Conservation (phyloP, 1,140 invertebrate species). For the Venustaconcha ellipsiformis region DNA sequence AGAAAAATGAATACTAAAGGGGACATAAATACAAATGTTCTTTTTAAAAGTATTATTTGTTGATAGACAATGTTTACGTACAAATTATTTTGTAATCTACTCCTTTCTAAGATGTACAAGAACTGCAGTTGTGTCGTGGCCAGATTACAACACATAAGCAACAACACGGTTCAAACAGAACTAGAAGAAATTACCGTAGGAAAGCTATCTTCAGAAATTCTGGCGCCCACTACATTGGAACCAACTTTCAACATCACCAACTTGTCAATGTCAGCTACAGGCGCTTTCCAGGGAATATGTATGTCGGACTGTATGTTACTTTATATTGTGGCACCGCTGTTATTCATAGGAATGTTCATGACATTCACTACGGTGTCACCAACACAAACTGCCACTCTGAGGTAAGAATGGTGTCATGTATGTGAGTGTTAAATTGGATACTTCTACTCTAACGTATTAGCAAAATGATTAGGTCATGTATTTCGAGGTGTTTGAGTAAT, state of each 20-base stretch:
- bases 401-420: slow-evolving; percentile 13
- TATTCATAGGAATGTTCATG: slow-evolving; percentile 47
- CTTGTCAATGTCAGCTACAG: slow-evolving; percentile 17
- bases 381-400: slow-evolving; percentile 41
- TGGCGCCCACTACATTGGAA: not conserved
- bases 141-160: slow-evolving; percentile 17
- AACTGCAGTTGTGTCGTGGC: slow-evolving; percentile 32
- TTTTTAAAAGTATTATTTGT: not conserved
- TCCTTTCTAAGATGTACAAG: slow-evolving; percentile 31
- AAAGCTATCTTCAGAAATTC: not conserved
- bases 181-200: not conserved
- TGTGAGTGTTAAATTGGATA: too few relatives aligned
- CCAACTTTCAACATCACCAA: slow-evolving; percentile 9
- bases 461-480: too few relatives aligned
- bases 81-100: not conserved
- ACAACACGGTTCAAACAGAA: slow-evolving; percentile 5
- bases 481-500: too few relatives aligned
- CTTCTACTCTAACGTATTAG: too few relatives aligned
- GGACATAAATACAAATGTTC: not conserved
- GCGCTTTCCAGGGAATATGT: slow-evolving; percentile 40
- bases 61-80: not conserved
- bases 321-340: slow-evolving; percentile 38
- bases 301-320: slow-evolving; percentile 38
- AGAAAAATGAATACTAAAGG: too few relatives aligned
- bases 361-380: slow-evolving; percentile 44